These are phyloP conservation scores for Leptopilina syphax DNA, from an alignment of 2,888 invertebrate species.

Conservation along the genomic window DNA sequence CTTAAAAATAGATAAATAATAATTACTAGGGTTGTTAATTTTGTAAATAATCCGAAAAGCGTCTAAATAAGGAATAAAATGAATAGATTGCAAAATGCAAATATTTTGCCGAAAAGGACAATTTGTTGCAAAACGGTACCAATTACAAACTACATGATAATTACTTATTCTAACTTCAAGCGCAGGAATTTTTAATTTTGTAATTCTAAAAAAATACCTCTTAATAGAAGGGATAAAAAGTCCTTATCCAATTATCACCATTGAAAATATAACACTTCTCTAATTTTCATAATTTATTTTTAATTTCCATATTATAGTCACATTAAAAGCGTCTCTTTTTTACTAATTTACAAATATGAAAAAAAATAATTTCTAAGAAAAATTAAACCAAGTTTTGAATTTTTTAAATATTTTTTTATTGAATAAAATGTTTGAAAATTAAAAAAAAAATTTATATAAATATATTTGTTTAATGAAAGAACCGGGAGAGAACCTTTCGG, in stretches of 20 bases:
- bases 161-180: too few species aligned
- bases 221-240: neutral
- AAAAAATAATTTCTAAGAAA: too few species aligned
- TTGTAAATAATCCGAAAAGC: too few species aligned
- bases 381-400: neutral
- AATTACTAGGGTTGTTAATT: too few species aligned
- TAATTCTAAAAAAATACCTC: neutral
- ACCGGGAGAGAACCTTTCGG: slow-evolving; percentile 42
- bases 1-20: too few species aligned
- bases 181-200: too few species aligned
- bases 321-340: neutral
- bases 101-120: too few species aligned
- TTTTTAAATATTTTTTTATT: neutral
- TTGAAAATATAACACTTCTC: slow-evolving; percentile 27
- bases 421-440: neutral
- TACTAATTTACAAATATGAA: neutral
- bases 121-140: too few species aligned
- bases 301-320: slow-evolving; percentile 3
- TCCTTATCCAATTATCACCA: slow-evolving; percentile 18
- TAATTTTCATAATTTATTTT: neutral
- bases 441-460: neutral
- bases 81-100: too few species aligned
- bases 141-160: too few species aligned
- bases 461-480: neutral
- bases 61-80: too few species aligned